Conservation (phyloP, 2,888 invertebrate genomes). For the Thymelicus lineola region DNA sequence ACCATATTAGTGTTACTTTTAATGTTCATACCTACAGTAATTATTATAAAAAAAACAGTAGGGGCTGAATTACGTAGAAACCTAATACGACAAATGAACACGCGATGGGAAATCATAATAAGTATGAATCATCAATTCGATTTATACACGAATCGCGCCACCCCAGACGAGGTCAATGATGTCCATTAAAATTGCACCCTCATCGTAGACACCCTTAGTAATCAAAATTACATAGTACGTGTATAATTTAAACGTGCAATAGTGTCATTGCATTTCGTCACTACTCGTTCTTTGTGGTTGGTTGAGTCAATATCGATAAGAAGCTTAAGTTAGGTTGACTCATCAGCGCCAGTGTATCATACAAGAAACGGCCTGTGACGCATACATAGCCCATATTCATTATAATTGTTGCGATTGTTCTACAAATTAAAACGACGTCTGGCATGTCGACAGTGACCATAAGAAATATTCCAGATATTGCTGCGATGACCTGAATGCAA, state of each 20-base stretch:
- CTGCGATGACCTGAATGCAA: constrained; percentile 30
- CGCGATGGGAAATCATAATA: constrained; percentile 13
- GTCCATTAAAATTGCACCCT: constrained; percentile 23
- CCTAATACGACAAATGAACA: constrained; percentile 12
- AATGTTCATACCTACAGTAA: constrained; percentile 2
- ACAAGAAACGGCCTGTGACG: constrained; percentile 71
- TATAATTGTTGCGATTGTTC: constrained; percentile 58
- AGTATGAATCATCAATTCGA: constrained; percentile 33
- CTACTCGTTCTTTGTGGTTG: constrained; percentile 16
- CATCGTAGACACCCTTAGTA: constrained; percentile 24
- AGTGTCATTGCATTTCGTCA: constrained; percentile 12
- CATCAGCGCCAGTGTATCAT: constrained; percentile 59
- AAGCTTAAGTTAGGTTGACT: constrained; percentile 63
- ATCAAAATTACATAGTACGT: constrained; percentile 14
- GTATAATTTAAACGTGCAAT: constrained; percentile 23
- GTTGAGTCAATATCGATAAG: constrained; percentile 68
- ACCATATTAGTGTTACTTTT: no score
- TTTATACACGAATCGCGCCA: constrained; percentile 21
- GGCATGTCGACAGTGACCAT: constrained; percentile 31
- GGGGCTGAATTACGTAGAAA: not conserved
- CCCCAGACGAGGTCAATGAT: constrained; percentile 33
- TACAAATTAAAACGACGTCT: constrained; percentile 47
- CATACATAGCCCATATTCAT: constrained; percentile 62
- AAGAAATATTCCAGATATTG: constrained; percentile 27
- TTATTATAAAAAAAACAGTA: not conserved